These are phyloP conservation scores for Bombus turneri DNA, from an alignment of 1,140 invertebrate genomes.

Conservation along the genomic window DNA sequence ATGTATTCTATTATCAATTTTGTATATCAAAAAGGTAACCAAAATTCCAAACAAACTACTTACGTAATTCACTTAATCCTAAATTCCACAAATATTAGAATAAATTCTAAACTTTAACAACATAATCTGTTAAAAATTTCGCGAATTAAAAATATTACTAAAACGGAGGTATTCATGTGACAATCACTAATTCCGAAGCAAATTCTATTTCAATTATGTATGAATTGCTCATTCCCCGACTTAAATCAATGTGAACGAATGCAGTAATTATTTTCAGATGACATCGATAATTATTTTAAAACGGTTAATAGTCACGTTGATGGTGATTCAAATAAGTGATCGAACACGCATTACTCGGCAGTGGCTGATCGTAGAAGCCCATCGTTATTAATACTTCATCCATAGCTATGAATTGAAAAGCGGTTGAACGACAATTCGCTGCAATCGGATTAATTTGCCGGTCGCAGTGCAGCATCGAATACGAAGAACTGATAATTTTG, in stretches of 20 bases:
- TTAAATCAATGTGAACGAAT: neutral
- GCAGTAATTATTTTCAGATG: neutral
- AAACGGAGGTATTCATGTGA: neutral
- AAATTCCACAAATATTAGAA: too few species aligned
- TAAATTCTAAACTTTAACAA: neutral
- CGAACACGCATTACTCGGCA: neutral
- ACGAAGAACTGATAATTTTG: constrained; percentile 2
- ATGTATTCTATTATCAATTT: too few species aligned
- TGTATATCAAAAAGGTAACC: too few species aligned
- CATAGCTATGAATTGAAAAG: neutral
- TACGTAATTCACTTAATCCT: too few species aligned
- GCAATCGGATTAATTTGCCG: constrained; percentile 6
- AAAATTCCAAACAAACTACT: too few species aligned
- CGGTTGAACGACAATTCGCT: neutral
- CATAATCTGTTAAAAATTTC: neutral
- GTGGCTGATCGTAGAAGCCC: neutral
- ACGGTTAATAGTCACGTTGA: neutral
- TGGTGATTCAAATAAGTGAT: constrained; percentile 10
- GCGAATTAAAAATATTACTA: neutral
- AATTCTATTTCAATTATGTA: neutral
- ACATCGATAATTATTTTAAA: constrained; percentile 3
- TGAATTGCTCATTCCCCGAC: neutral
- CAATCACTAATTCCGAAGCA: neutral
- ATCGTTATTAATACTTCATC: constrained; percentile 36
- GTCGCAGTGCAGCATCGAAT: neutral